phyloP scores from a whole-genome alignment of 2,797 vertebrate genomes.

The Tragopan temminckii region DNA sequence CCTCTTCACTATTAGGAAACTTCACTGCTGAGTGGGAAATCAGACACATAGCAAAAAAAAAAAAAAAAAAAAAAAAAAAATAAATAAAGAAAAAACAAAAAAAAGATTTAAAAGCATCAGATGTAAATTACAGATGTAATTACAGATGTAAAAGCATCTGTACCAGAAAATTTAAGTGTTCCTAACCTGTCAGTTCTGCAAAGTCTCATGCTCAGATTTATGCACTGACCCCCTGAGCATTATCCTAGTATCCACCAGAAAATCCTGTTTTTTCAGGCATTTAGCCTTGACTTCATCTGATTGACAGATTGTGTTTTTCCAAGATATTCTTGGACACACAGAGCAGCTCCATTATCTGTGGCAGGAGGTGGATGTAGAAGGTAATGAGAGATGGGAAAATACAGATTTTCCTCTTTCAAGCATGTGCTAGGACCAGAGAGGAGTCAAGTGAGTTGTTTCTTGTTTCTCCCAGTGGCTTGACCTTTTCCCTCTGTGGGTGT shows the following conservation, averaged over 20 bases:
- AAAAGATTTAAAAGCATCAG: no score
- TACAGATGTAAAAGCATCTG: not conserved
- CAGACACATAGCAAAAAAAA: not conserved
- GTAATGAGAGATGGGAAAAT: not conserved
- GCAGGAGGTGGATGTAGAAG: not conserved
- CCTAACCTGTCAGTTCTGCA: not conserved
- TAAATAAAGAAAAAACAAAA: not conserved
- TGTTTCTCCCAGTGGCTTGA: not conserved
- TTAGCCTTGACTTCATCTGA: not conserved
- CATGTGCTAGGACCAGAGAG: not conserved
- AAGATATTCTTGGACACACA: not conserved
- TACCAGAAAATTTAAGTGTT: not conserved
- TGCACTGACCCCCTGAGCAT: not conserved
- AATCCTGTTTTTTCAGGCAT: conserved; percentile 1
- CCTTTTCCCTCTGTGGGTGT: not conserved
- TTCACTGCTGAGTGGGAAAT: not conserved
- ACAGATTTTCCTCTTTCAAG: not conserved
- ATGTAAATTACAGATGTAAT: no score
- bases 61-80: not conserved
- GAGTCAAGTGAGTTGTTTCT: not conserved
- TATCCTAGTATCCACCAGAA: conserved; percentile 4
- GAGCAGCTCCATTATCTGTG: not conserved
- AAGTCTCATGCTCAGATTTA: not conserved
- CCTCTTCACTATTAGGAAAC: not conserved
- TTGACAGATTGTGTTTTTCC: not conserved